phyloP scores from a whole-genome alignment of 2,797 vertebrate species.

The Acipenser transmontanus region DNA sequence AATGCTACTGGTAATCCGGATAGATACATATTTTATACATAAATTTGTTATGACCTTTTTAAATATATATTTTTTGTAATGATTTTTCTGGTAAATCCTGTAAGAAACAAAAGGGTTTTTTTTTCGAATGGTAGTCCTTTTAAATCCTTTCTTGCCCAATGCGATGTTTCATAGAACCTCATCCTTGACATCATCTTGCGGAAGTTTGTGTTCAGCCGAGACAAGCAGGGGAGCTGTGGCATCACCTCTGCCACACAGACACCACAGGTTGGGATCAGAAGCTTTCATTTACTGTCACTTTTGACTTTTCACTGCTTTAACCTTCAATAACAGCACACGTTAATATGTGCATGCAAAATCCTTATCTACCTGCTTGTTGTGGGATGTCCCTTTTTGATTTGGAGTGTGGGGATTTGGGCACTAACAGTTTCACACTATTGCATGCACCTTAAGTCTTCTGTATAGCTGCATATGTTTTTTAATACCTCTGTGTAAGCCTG shows the following conservation, averaged over 20 bases:
- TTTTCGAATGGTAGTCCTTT: constrained; percentile 57
- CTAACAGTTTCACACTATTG: constrained; percentile 16
- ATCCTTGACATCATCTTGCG: constrained; percentile 97
- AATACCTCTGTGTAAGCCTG: too few relatives aligned
- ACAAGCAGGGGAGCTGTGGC: constrained; percentile 87
- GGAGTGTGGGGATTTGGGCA: constrained; percentile 2
- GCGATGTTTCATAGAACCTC: constrained; percentile 86
- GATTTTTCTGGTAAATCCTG: constrained; percentile 19
- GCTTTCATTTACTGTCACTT: constrained; percentile 48
- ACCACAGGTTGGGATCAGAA: constrained; percentile 88
- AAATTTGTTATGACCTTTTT: too few relatives aligned
- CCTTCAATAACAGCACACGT: neutral
- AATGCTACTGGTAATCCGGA: too few relatives aligned
- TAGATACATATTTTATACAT: too few relatives aligned
- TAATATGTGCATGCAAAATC: constrained; percentile 33
- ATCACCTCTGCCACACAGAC: constrained; percentile 70
- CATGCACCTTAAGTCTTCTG: constrained; percentile 21
- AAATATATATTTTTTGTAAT: too few relatives aligned
- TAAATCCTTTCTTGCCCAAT: constrained; percentile 78
- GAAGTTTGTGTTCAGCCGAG: constrained; percentile 96
- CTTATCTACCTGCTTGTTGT: constrained; percentile 26
- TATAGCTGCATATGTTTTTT: neutral
- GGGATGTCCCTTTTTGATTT: constrained; percentile 12
- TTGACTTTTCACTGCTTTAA: constrained; percentile 14
- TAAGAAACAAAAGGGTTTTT: constrained; percentile 40